A percentile compares a stretch with the other conserved stretches of the same genome.
Conservation (phyloP, 2,888 invertebrate species). For the Drosophila engyochracea region DNA sequence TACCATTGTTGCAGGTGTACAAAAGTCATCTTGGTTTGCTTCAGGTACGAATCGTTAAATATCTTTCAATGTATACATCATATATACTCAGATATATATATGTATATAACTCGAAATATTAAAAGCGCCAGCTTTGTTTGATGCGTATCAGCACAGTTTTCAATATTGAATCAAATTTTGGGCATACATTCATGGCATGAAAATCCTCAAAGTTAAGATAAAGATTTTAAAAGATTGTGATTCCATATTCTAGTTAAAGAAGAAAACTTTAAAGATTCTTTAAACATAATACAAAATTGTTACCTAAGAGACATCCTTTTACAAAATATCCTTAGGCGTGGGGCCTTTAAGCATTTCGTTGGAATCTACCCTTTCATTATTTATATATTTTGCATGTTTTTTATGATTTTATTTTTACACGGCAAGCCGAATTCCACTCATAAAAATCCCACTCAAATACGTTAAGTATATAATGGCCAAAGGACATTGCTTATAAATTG, state of each 20-base stretch:
- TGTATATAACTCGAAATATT: background rate
- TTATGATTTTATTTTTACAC: background rate
- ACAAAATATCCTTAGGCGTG: background rate
- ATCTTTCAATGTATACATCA: slow-evolving; percentile 1
- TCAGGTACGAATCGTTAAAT: slow-evolving; percentile 21
- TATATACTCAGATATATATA: background rate
- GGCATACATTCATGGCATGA: background rate
- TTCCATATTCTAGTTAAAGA: background rate
- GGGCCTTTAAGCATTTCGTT: background rate
- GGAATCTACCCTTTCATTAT: background rate
- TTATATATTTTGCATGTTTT: background rate
- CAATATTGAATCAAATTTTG: background rate
- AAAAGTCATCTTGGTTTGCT: slow-evolving; percentile 21
- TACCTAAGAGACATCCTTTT: background rate
- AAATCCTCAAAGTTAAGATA: no score
- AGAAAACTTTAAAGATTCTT: background rate
- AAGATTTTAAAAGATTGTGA: no score
- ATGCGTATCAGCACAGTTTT: background rate
- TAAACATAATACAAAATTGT: background rate
- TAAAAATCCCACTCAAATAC: background rate
- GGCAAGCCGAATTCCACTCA: background rate
- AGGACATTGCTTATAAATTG: background rate
- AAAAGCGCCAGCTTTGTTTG: background rate
- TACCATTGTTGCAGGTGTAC: slow-evolving; percentile 38
- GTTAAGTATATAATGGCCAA: background rate